Evolutionary conservation across 2,888 invertebrate genomes (phyloP).

Genomic region (Cephus pulcher): DNA sequence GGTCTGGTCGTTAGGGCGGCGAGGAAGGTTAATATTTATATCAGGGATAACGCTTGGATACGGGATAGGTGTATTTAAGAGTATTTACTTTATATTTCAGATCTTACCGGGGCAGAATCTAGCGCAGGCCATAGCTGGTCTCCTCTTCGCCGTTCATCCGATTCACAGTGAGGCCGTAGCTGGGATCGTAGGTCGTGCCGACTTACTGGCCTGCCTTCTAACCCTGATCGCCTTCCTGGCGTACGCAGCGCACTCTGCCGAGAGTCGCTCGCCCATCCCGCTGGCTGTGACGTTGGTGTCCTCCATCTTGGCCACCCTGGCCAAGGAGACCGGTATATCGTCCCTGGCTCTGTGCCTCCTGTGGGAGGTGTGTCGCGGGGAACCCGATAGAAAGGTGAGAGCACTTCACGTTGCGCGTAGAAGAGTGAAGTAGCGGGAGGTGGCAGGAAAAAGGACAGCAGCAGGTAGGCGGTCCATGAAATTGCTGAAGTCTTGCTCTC

Average conservation of each 20-base stretch:
- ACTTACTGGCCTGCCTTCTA: constrained; percentile 91
- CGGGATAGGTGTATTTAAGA: not conserved
- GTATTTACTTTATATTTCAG: constrained; percentile 32
- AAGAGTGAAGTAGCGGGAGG: not conserved
- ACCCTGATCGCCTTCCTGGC: constrained; percentile 89
- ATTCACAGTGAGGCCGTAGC: constrained; percentile 98
- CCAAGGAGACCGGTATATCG: constrained; percentile 96
- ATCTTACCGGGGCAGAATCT: constrained; percentile 75
- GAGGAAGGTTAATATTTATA: constrained; percentile 68
- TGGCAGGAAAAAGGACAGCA: not conserved
- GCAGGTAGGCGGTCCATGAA: not conserved
- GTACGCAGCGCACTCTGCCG: constrained; percentile 79
- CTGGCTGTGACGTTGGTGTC: constrained; percentile 69
- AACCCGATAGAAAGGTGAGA: constrained; percentile 54
- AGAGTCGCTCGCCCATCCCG: constrained; percentile 51
- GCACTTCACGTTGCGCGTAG: not conserved
- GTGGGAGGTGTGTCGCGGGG: constrained; percentile 78
- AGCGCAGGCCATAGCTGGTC: constrained; percentile 81
- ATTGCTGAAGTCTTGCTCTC: constrained; percentile 7
- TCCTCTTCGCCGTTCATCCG: constrained; percentile 94
- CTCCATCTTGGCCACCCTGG: constrained; percentile 82
- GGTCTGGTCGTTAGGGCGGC: constrained; percentile 84
- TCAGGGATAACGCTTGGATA: not conserved
- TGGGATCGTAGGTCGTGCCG: constrained; percentile 94
- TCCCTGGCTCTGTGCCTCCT: constrained; percentile 90